Conservation (phyloP, 2,888 invertebrate species). For the Callosobruchus maculatus region DNA sequence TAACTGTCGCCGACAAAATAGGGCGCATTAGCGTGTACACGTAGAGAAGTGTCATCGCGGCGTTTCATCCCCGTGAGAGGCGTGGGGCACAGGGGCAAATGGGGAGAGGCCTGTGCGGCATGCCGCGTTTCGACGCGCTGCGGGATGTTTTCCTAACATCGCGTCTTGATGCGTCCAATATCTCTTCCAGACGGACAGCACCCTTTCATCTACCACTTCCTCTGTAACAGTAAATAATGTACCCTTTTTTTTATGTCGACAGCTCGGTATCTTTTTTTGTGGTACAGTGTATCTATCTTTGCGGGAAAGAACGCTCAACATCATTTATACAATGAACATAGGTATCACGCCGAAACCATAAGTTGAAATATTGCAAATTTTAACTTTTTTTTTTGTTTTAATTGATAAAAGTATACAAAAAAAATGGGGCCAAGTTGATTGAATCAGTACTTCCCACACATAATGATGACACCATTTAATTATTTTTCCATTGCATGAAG, state of each 20-base stretch:
- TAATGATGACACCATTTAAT: no score
- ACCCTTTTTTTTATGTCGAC: not conserved
- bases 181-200: not conserved
- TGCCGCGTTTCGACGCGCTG: not conserved
- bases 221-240: not conserved
- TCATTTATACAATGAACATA: no score
- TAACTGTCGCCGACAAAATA: conserved; percentile 33
- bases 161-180: not conserved
- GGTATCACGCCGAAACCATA: no score
- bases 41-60: conserved; percentile 28
- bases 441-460: no score
- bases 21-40: conserved; percentile 35
- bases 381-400: no score
- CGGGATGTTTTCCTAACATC: not conserved
- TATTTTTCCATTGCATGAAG: no score
- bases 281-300: no score
- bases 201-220: not conserved
- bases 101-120: not conserved
- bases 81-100: not conserved
- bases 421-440: no score
- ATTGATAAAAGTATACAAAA: no score
- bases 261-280: not conserved
- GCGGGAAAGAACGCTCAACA: no score
- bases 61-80: not conserved
- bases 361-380: no score